phyloP scores from a whole-genome alignment of 2,888 invertebrate genomes.

The Abrostola triplasia region DNA sequence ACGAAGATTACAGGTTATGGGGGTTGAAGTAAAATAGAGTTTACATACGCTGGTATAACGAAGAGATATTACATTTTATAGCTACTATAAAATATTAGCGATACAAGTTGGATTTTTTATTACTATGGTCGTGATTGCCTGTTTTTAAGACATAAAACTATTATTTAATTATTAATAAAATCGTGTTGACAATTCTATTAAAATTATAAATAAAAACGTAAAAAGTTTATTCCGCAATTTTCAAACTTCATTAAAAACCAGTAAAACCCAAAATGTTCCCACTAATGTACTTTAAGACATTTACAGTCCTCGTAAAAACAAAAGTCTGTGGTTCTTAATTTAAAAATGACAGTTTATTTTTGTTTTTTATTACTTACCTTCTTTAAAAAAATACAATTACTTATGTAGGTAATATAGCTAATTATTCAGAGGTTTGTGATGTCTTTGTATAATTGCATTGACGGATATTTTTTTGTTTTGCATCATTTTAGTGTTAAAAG shows the following conservation, averaged over 20 bases:
- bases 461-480: too few species aligned
- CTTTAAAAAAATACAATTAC: not conserved
- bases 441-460: too few species aligned
- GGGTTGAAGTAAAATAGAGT: not conserved
- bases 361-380: not conserved
- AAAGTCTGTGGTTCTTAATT: slow-evolving; percentile 3
- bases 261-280: slow-evolving; percentile 14
- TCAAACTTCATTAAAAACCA: slow-evolving; percentile 25
- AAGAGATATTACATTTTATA: not conserved
- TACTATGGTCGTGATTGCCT: not conserved
- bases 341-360: not conserved
- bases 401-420: too few species aligned
- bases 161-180: slow-evolving; percentile 28
- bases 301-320: slow-evolving; percentile 34
- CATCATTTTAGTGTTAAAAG: too few species aligned
- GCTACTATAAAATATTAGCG: not conserved
- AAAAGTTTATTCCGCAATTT: slow-evolving; percentile 11
- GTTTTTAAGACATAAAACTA: slow-evolving; percentile 12
- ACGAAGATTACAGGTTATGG: slow-evolving; percentile 8
- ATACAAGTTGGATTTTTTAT: not conserved
- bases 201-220: not conserved
- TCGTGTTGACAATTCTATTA: slow-evolving; percentile 3
- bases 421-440: too few species aligned
- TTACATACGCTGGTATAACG: not conserved
- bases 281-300: slow-evolving; percentile 13